Evolutionary conservation across 2,888 invertebrate genomes (phyloP).

Genomic region (Volucella zonaria): DNA sequence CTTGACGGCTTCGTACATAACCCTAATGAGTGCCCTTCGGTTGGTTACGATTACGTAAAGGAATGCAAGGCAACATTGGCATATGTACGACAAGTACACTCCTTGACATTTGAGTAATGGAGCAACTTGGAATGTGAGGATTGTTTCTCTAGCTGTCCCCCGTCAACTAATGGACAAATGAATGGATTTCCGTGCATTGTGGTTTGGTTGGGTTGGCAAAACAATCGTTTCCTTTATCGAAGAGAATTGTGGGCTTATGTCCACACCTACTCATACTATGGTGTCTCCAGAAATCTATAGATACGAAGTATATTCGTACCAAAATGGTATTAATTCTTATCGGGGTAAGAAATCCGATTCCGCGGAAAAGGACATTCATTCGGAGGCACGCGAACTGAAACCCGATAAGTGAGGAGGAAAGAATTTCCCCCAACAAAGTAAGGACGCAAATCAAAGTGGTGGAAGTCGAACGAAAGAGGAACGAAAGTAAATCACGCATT

Average conservation of each 20-base stretch:
- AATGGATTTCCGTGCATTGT: conserved; percentile 36
- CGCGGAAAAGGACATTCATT: conserved; percentile 57
- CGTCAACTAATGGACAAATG: conserved; percentile 57
- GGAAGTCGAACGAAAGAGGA: neutral
- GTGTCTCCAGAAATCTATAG: conserved; percentile 39
- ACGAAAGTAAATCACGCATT: conserved; percentile 35
- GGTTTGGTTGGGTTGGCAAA: conserved; percentile 42
- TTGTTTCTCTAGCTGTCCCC: conserved; percentile 38
- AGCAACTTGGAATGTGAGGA: conserved; percentile 35
- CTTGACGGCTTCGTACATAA: conserved; percentile 46
- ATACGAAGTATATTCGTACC: too few species aligned
- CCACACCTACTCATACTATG: conserved; percentile 24
- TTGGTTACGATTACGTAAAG: conserved; percentile 24
- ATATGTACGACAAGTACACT: conserved; percentile 24
- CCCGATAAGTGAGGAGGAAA: conserved; percentile 39
- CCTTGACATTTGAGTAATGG: conserved; percentile 69
- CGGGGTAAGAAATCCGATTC: conserved; percentile 41
- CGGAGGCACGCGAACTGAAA: conserved; percentile 50
- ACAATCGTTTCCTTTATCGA: conserved; percentile 47
- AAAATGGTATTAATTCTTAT: conserved; percentile 65
- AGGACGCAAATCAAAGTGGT: conserved; percentile 27
- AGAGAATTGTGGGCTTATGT: neutral
- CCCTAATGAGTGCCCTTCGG: conserved; percentile 38
- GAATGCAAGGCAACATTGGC: conserved; percentile 11
- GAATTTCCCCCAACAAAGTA: conserved; percentile 29